These are phyloP conservation scores for Heliangelus exortis DNA, from an alignment of 2,797 vertebrate genomes.

Conservation along the genomic window DNA sequence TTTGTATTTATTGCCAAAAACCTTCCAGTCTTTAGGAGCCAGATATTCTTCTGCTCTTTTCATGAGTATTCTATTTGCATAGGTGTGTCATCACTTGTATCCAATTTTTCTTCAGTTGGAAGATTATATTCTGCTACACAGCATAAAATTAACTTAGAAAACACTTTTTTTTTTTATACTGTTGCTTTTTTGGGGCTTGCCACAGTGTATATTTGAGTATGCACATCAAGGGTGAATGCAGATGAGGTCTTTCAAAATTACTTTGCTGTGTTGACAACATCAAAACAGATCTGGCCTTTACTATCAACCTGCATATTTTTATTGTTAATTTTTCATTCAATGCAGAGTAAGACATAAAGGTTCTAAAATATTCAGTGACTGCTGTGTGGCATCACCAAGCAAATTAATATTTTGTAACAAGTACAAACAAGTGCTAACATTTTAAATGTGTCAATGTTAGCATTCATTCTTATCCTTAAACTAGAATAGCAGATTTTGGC, in stretches of 20 bases:
- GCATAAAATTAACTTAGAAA: background rate
- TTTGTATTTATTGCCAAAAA: background rate
- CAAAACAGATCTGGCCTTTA: background rate
- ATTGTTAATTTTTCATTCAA: constrained; percentile 17
- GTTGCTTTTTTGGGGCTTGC: background rate
- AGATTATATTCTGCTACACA: background rate
- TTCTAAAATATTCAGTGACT: background rate
- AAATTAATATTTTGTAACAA: background rate
- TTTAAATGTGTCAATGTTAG: background rate
- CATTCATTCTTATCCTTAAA: background rate
- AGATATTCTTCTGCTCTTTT: background rate
- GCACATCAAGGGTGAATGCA: background rate
- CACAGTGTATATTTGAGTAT: background rate
- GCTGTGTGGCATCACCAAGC: background rate
- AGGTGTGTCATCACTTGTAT: background rate
- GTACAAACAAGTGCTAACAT: background rate
- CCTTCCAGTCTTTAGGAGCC: background rate
- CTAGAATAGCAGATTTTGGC: background rate
- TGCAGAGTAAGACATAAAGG: background rate
- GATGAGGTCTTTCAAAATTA: background rate
- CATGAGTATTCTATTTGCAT: background rate
- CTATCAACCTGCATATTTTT: background rate
- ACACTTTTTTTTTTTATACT: background rate
- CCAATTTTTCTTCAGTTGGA: background rate
- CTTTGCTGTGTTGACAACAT: background rate